A percentile compares a stretch with the other conserved stretches of the same genome.
Conservation (phyloP, 2,888 invertebrate genomes). For the Apotomis turbidana region DNA sequence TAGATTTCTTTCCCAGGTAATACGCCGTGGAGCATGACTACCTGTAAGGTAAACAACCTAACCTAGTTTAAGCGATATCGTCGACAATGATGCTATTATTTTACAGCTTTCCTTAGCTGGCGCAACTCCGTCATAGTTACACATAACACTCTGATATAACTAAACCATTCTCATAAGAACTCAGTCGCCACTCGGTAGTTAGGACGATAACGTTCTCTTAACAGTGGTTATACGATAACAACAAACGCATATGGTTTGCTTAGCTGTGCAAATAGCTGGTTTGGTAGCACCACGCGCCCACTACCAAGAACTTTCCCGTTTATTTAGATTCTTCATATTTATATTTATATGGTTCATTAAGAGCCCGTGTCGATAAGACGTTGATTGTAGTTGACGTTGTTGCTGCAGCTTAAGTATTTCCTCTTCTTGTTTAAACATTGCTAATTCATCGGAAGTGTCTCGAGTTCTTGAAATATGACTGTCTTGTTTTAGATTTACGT, state of each 20-base stretch:
- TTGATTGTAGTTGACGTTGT: constrained; percentile 27
- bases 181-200: constrained; percentile 48
- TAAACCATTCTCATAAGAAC: constrained; percentile 59
- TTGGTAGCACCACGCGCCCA: constrained; percentile 71
- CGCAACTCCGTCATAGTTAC: constrained; percentile 63
- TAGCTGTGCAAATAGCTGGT: constrained; percentile 80
- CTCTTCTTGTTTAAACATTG: constrained; percentile 21
- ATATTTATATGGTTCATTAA: constrained; percentile 56
- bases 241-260: constrained; percentile 70
- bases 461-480: not conserved
- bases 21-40: constrained; percentile 43
- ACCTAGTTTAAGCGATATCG: constrained; percentile 62
- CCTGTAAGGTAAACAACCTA: constrained; percentile 63
- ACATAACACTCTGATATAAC: constrained; percentile 61
- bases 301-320: constrained; percentile 76
- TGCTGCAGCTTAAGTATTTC: constrained; percentile 24
- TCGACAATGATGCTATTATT: constrained; percentile 63
- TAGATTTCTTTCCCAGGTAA: not conserved
- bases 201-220: constrained; percentile 47
- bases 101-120: constrained; percentile 62
- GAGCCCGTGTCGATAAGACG: constrained; percentile 32
- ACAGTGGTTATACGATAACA: constrained; percentile 66
- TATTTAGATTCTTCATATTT: constrained; percentile 65
- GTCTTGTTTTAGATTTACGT: not conserved
- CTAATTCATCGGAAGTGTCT: constrained; percentile 16